Conservation (phyloP, 2,888 invertebrate species). For the Philereme vetulata region DNA sequence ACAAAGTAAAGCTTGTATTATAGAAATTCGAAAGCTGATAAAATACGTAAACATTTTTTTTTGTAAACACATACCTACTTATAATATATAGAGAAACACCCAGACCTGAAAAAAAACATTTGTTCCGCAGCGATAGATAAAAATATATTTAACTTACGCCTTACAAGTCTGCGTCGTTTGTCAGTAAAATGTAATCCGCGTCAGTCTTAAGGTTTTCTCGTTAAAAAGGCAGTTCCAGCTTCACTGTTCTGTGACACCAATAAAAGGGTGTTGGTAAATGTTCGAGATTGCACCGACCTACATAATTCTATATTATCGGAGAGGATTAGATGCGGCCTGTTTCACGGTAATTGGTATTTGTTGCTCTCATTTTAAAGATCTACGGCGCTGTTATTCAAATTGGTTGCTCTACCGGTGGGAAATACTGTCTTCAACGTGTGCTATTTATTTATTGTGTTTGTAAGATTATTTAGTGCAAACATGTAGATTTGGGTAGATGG, state of each 20-base stretch:
- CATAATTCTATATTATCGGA: slow-evolving; percentile 48
- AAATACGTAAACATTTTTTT: no score
- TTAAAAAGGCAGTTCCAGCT: slow-evolving; percentile 3
- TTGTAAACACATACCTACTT: no score
- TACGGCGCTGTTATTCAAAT: slow-evolving; percentile 38
- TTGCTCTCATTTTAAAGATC: slow-evolving; percentile 56
- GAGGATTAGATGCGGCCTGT: slow-evolving; percentile 43
- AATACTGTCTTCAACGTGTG: slow-evolving; percentile 24
- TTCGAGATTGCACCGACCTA: slow-evolving; percentile 38
- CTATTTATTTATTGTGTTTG: slow-evolving; percentile 6
- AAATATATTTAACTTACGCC: no score
- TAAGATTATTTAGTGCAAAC: no score
- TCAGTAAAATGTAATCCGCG: no score
- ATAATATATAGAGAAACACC: no score
- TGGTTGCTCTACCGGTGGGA: slow-evolving; percentile 33
- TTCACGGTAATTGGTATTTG: slow-evolving; percentile 56
- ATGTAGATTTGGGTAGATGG: neutral
- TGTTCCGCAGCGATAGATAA: no score
- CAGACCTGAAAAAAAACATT: no score
- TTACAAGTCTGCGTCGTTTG: no score
- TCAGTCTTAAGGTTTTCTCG: neutral
- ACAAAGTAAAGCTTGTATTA: no score
- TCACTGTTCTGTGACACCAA: slow-evolving; percentile 21
- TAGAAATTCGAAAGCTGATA: no score
- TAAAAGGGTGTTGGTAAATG: slow-evolving; percentile 47